Conservation (phyloP, 2,888 invertebrate species). For the Sturmia bella region DNA sequence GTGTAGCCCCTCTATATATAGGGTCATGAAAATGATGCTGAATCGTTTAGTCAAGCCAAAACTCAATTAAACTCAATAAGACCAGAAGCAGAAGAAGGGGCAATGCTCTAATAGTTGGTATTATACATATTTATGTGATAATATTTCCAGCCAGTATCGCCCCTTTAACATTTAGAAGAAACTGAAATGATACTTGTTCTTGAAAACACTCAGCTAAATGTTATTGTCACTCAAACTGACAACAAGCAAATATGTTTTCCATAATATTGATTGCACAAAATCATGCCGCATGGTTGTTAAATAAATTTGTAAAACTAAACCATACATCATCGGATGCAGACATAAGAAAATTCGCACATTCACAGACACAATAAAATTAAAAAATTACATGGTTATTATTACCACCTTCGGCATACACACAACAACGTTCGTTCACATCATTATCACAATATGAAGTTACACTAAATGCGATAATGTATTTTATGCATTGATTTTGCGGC, state of each 20-base stretch:
- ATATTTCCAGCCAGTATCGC: no score
- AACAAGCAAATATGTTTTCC: not conserved
- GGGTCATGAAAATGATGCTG: no score
- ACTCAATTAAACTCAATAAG: no score
- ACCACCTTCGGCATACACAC: slow-evolving; percentile 13
- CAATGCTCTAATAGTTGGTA: no score
- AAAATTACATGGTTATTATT: slow-evolving; percentile 21
- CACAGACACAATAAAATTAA: not conserved
- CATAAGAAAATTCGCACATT: not conserved
- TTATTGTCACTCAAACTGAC: not conserved
- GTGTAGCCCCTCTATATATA: no score
- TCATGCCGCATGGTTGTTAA: slow-evolving; percentile 56
- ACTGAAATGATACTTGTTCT: not conserved
- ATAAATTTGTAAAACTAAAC: slow-evolving; percentile 55
- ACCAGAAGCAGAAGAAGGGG: no score
- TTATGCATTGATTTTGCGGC: no score
- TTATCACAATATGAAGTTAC: slow-evolving; percentile 13
- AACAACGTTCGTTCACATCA: slow-evolving; percentile 1
- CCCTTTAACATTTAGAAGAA: not conserved
- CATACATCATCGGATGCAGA: slow-evolving; percentile 35
- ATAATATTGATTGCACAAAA: slow-evolving; percentile 42
- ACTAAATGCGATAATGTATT: not conserved
- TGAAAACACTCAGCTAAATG: not conserved
- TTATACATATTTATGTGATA: no score
- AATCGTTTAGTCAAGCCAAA: no score